Conservation (phyloP, 2,797 vertebrate genomes). For the Linurgus olivaceus region DNA sequence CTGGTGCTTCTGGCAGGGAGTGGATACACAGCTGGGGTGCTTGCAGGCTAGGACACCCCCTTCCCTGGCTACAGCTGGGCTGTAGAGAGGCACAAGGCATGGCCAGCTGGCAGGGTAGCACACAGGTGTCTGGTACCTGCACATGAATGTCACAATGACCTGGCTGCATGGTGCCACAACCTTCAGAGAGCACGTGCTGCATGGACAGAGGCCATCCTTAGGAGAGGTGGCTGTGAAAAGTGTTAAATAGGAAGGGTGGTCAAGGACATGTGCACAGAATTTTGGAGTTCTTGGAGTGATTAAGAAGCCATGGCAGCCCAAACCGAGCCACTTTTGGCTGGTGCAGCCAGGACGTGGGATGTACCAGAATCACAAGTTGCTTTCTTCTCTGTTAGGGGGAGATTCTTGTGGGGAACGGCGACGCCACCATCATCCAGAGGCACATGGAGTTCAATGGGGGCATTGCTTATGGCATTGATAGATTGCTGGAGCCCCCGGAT, state of each 20-base stretch:
- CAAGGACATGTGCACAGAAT: not conserved
- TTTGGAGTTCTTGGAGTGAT: not conserved
- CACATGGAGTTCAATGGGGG: conserved; percentile 84
- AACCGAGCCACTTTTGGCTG: not conserved
- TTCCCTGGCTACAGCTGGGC: not conserved
- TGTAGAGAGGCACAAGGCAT: not conserved
- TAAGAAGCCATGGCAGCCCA: not conserved
- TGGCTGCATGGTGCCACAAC: not conserved
- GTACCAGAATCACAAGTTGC: not conserved
- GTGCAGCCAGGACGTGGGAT: not conserved
- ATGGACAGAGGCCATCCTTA: not conserved
- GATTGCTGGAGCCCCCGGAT: conserved; percentile 87
- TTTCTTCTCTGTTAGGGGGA: conserved; percentile 78
- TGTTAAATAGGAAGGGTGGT: not conserved
- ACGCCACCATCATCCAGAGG: conserved; percentile 81
- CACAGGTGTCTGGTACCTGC: not conserved
- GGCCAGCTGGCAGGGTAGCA: not conserved
- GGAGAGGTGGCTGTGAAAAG: not conserved
- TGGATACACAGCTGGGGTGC: not conserved
- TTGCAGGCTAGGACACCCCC: not conserved
- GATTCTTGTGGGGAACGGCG: conserved; percentile 79
- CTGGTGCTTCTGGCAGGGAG: not conserved
- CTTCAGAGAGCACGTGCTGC: fast-evolving
- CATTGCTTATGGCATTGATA: conserved; percentile 87
- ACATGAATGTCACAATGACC: fast-evolving